Evolutionary conservation across 2,797 vertebrate genomes (phyloP).

Genomic region (Eurystomus glaucurus): DNA sequence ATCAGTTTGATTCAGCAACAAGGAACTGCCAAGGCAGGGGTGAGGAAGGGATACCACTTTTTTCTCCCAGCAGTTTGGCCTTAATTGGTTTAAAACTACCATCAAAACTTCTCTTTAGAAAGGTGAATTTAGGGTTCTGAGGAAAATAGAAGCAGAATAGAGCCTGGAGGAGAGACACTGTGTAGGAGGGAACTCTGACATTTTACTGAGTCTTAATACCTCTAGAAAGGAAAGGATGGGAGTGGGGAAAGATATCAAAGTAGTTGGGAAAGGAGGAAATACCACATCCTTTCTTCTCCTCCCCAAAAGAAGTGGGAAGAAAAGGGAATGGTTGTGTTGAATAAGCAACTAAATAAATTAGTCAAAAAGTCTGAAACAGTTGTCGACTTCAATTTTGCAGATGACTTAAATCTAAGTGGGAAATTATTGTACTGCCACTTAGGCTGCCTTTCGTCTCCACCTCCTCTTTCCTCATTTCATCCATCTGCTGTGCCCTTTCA

Average conservation of each 20-base stretch:
- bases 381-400: background rate
- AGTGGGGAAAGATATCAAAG: rapidly evolving
- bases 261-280: background rate
- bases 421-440: background rate
- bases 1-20: background rate
- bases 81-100: background rate
- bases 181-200: background rate
- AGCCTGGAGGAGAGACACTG: background rate
- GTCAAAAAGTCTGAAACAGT: background rate
- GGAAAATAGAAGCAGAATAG: background rate
- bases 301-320: background rate
- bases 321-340: background rate
- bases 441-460: background rate
- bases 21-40: background rate
- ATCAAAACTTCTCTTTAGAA: background rate
- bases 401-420: background rate
- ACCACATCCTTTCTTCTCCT: background rate
- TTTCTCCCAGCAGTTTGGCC: background rate
- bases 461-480: background rate
- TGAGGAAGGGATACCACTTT: background rate
- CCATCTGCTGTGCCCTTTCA: background rate
- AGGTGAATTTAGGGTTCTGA: background rate
- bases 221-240: background rate
- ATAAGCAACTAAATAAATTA: background rate
- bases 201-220: background rate